These are phyloP conservation scores for Megamerina dolium DNA, from an alignment of 2,888 invertebrate species.

Conservation along the genomic window DNA sequence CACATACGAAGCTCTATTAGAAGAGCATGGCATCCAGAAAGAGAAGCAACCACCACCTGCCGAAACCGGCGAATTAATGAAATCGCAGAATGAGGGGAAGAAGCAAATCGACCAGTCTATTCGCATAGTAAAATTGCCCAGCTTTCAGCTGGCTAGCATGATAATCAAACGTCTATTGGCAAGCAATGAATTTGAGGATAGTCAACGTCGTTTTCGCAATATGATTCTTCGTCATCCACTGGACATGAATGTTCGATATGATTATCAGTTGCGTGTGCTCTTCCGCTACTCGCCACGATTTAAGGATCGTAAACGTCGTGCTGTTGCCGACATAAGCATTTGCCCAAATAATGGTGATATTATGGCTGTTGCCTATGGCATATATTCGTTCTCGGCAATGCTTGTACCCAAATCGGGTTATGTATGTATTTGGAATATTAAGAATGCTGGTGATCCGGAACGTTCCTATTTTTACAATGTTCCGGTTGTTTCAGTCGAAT, in stretches of 20 bases:
- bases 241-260: conserved; percentile 57
- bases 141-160: conserved; percentile 58
- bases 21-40: conserved; percentile 15
- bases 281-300: conserved; percentile 57
- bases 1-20: conserved; percentile 52
- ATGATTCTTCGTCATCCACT: conserved; percentile 56
- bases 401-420: conserved; percentile 56
- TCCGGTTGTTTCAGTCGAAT: conserved; percentile 63
- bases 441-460: conserved; percentile 74
- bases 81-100: too few relatives aligned
- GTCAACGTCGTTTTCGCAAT: conserved; percentile 66
- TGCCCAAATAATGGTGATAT: conserved; percentile 63
- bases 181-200: conserved; percentile 56
- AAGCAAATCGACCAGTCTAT: conserved; percentile 20
- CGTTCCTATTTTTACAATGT: conserved; percentile 58
- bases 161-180: conserved; percentile 66
- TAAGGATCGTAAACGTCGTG: conserved; percentile 28
- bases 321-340: conserved; percentile 61
- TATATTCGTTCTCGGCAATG: conserved; percentile 54
- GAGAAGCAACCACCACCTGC: conserved; percentile 23
- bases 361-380: conserved; percentile 70
- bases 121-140: conserved; percentile 18
- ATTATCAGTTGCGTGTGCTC: conserved; percentile 60
- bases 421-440: conserved; percentile 71
- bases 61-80: conserved; percentile 16